Percentiles rank a stretch among this genome's conserved stretches.
phyloP scores from a whole-genome alignment of 2,113 vertebrate genomes.

The Calidris pygmaea region DNA sequence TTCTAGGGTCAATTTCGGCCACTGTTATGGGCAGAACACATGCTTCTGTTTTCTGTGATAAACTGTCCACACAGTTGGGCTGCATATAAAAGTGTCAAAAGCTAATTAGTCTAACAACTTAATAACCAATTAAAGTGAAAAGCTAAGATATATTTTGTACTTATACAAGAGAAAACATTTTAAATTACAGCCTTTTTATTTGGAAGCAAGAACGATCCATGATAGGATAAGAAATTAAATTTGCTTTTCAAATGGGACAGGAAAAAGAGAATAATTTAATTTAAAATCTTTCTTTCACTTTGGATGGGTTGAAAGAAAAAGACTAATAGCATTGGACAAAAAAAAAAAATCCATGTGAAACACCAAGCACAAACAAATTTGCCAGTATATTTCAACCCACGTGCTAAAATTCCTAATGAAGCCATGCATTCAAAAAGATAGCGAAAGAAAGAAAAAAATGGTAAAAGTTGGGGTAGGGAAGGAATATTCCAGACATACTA shows the following conservation, averaged over 20 bases:
- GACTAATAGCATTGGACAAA: background rate
- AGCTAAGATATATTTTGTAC: background rate
- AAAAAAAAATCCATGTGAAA: background rate
- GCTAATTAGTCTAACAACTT: background rate
- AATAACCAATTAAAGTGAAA: background rate
- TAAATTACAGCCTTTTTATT: background rate
- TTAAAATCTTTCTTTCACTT: background rate
- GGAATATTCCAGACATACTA: background rate
- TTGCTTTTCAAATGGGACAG: background rate
- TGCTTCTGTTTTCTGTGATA: background rate
- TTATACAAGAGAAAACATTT: background rate
- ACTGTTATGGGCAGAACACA: background rate
- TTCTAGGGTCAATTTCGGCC: background rate
- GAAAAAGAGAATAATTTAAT: background rate
- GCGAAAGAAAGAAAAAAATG: background rate
- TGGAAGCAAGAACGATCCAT: background rate
- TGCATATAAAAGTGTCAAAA: slow-evolving; percentile 9
- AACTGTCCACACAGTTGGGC: background rate
- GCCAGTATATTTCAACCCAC: background rate
- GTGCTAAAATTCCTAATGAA: background rate
- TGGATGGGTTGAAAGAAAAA: background rate
- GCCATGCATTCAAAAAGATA: background rate
- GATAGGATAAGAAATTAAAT: background rate
- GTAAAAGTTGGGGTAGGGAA: background rate
- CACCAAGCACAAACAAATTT: background rate